Percentiles rank a stretch among this genome's conserved stretches.
Conservation (phyloP, 1,140 invertebrate genomes). For the Spodoptera litura region DNA sequence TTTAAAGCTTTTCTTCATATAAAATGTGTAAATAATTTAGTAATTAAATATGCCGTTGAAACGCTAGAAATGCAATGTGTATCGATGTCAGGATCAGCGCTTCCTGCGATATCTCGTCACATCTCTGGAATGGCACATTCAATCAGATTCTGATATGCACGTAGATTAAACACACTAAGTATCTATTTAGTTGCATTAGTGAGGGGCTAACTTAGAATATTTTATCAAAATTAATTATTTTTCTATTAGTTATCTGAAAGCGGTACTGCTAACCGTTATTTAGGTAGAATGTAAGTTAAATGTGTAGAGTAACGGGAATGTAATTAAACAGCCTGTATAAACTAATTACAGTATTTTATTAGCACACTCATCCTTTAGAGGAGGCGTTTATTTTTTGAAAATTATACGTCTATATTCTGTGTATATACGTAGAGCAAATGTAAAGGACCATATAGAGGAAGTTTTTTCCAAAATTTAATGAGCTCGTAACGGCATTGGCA, state of each 20-base stretch:
- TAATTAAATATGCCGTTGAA: not conserved
- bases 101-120: conserved; percentile 33
- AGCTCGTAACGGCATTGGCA: too few relatives aligned
- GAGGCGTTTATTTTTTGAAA: too few relatives aligned
- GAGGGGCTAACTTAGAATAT: not conserved
- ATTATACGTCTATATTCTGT: not conserved
- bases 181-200: not conserved
- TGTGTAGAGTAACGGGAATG: too few relatives aligned
- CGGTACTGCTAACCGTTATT: not conserved
- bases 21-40: not conserved
- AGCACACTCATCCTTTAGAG: too few relatives aligned
- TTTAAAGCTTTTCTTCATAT: too few relatives aligned
- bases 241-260: not conserved
- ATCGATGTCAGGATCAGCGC: conserved; percentile 37
- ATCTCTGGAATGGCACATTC: conserved; percentile 2
- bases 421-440: too few relatives aligned
- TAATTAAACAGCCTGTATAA: too few relatives aligned
- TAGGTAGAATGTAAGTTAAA: too few relatives aligned
- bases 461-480: too few relatives aligned
- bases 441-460: too few relatives aligned
- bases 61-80: conserved; percentile 1
- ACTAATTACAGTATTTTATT: too few relatives aligned
- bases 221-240: conserved; percentile 12
- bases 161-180: conserved; percentile 15
- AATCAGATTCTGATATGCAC: conserved; percentile 33